A percentile compares a stretch with the other conserved stretches of the same genome.
Conservation (phyloP, 2,113 vertebrate genomes). For the Zapornia atra region DNA sequence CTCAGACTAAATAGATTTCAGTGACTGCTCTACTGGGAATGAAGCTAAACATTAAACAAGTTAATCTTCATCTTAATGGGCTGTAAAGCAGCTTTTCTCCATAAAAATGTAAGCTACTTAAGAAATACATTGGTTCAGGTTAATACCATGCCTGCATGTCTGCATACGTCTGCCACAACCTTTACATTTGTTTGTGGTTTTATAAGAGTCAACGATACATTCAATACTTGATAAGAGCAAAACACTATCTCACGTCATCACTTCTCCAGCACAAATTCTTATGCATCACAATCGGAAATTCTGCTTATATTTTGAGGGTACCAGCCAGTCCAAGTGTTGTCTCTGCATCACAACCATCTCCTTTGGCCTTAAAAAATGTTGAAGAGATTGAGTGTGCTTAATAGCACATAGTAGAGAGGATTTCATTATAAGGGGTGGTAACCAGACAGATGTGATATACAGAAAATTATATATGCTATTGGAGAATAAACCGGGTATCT, state of each 20-base stretch:
- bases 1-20: slow-evolving; percentile 31
- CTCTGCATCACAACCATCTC: background rate
- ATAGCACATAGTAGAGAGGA: background rate
- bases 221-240: background rate
- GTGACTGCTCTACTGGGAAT: background rate
- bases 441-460: background rate
- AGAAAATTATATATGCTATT: background rate
- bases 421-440: background rate
- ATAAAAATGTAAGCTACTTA: slow-evolving; percentile 55
- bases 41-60: slow-evolving; percentile 49
- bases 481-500: background rate
- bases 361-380: background rate
- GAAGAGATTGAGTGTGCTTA: background rate
- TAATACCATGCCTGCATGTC: background rate
- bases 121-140: slow-evolving; percentile 2
- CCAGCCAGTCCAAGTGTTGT: background rate
- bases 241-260: background rate
- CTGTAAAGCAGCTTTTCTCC: slow-evolving; percentile 53
- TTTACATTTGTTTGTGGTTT: background rate
- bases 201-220: background rate
- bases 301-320: background rate
- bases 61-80: slow-evolving; percentile 57
- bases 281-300: background rate
- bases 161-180: background rate
- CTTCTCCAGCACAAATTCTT: background rate